A percentile compares a stretch with the other conserved stretches of the same genome.
These are phyloP conservation scores for Musca domestica DNA, from an alignment of 1,140 invertebrate species.

Conservation along the genomic window DNA sequence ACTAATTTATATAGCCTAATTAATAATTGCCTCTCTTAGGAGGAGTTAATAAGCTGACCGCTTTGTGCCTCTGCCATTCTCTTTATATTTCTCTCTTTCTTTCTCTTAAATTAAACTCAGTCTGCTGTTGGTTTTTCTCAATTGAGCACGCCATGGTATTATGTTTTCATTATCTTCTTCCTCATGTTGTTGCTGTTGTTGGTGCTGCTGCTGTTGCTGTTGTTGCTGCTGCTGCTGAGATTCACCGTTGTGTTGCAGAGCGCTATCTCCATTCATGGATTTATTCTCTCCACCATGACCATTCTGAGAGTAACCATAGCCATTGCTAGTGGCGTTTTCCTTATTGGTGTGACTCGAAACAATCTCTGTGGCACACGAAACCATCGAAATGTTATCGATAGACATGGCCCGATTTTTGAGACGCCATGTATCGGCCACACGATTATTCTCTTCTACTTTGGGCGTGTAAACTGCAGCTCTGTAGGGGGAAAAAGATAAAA, in stretches of 20 bases:
- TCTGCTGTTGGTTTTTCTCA: conserved; percentile 81
- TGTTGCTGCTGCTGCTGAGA: conserved; percentile 11
- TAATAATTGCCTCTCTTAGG: too few species aligned
- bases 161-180: conserved; percentile 67
- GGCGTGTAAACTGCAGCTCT: conserved; percentile 66
- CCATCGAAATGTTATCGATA: conserved; percentile 61
- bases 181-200: conserved; percentile 51
- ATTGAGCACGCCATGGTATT: conserved; percentile 82
- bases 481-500: conserved; percentile 27
- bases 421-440: conserved; percentile 58
- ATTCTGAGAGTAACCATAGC: conserved; percentile 2
- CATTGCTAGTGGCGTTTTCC: conserved; percentile 30
- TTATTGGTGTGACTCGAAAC: conserved; percentile 36
- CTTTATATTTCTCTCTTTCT: too few species aligned
- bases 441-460: conserved; percentile 62
- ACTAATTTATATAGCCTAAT: too few species aligned
- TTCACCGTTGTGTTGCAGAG: not conserved
- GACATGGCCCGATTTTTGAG: conserved; percentile 59
- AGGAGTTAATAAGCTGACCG: too few species aligned
- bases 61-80: too few species aligned
- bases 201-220: conserved; percentile 15
- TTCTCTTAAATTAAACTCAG: conserved; percentile 42
- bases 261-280: conserved; percentile 7
- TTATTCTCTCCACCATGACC: not conserved
- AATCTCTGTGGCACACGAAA: conserved; percentile 51